Base-by-base conservation (phyloP, 2,888 invertebrate genomes). In the Rhingia rostrata region DNA sequence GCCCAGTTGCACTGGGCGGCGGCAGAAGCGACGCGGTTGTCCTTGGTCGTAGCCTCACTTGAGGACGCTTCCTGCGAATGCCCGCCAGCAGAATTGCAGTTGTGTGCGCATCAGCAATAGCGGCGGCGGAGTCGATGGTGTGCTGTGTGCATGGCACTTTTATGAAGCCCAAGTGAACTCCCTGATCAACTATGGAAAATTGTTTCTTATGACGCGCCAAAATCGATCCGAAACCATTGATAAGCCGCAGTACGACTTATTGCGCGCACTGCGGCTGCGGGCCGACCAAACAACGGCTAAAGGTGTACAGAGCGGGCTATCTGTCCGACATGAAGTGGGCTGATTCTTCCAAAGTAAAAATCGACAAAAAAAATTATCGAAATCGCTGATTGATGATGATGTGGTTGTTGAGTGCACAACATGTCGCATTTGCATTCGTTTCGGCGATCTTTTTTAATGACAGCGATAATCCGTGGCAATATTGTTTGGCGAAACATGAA, bases 171-270 rank as follows among this genome's bases (percentile, higher is more conserved):
- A 69, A 80, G 56, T 58, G 12, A 47, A 84, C 74, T 80, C 80
- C 64, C 80, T 22, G 80, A 79, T 79, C 83, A 80, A 80, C 84
- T 84, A 84, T 84, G 84, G 84, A 80, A 84, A 84, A 84, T 84
- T 84, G 84, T 84, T 84, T 84, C 84, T 84, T 84, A 84, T 64
- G 84, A 80, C 80, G 84, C 84, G 84, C 84, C 84, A 84, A 84
- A 84, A 84, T 84, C 70, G 84, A 84, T 84, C 84, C 84, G 80
- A 74, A 75, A 74, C 63, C 74, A 69, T 47, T 75, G 84, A 84
- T 84, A 84, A 80, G 84, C 58, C 64, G 47, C n/a, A 12, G 74
- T 49, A 80, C 64, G 70, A 84, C 84, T 80, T 80, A 80, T 84
- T 80, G 73, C 79, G 64, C 56, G 61, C 47, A 58, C 43, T 58